Base-by-base conservation (phyloP, 2,797 vertebrate species). In the Phoebastria nigripes region DNA sequence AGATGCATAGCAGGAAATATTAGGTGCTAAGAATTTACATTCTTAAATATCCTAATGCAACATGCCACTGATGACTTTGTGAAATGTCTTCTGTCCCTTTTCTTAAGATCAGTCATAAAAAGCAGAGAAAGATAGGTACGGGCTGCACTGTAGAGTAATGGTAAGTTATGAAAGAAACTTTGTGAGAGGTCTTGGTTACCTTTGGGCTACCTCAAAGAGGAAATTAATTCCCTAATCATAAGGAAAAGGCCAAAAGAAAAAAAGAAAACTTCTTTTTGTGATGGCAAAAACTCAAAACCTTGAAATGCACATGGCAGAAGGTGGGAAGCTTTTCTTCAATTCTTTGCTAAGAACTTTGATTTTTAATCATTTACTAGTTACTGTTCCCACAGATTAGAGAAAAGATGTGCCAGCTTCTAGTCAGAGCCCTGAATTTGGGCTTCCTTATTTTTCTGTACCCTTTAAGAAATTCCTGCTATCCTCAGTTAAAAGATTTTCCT, bases 11-110 rank as follows among this genome's bases (percentile, higher is more conserved):
- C 37, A 47, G 94, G 81, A 94, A 66, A 67, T 49, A 33, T 65
- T 56, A 87, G 85, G 89, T 42, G 85, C 82, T 93, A 87, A 92
- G 80, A 77, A 97, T 97, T 97, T 96, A 91, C 85, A 93, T 97
- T 97, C 82, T 96, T 92, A 95, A 94, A 96, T 82, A 87, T 55
- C 81, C 49, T 89, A 51, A 80, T 33, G 33, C 10, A 46, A 49
- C 58, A n/a, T 72, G 49, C 25, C 62, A 29, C 39, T 93, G 35
- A 18, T 35, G 67, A 62, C 85, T 88, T 62, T 76, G 44, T 66
- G 41, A 94, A 92, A 93, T 58, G n/a, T 66, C 56, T 94, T 89
- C 55, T 85, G 6, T 37, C 91, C 54, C 52, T 79, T 91, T 89
- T 65, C 24, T 78, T 47, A 62, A 61, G 24, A 39, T 73, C 11